Evolutionary conservation across 2,797 vertebrate species (phyloP), one percentile per base, ranked within the genome.

Genomic region (Gymnoscopelus microlampas): DNA sequence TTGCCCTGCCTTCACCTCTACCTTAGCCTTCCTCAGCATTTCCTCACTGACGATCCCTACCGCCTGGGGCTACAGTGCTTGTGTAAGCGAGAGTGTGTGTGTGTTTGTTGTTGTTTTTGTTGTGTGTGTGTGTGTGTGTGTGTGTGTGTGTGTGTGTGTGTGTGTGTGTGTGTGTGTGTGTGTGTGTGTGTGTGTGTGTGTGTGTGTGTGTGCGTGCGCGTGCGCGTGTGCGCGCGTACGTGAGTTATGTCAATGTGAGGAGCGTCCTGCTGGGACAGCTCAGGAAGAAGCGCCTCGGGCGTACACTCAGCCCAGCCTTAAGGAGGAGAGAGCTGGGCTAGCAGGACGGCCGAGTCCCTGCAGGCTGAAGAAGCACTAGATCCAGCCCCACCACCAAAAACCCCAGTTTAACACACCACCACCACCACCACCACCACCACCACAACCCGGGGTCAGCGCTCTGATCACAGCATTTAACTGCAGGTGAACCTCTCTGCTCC

Each of bases 391-490:
- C 7, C 63, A 47, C 67, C 48, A 62, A 71, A 51, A 85, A 50
- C 60, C 59, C 49, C 62, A 7, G 71, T 68, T 79, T 84, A 73
- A 72, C 48, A 15, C 57, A 71, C 65, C 54, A 3, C 12, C 78
- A 85, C 79, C 79, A 74, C 62, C 70, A 57, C 1, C 50, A 53
- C 24, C 1, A 61, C 61, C 79, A 74, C 62, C 70, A 57, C 1
- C 50, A 53, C 24, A 1, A 61, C 61, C 76, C 66, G 73, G 77
- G 76, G 71, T 10, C 39, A 82, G 71, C 66, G 71, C 58, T 53
- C 68, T 81, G 83, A 90, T 90, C 87, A 88, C 87, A 89, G 83
- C 66, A 48, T 80, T 87, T 88, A 85, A 85, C 87, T 87, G 71
- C 54, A 32, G 60, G 67, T 85, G 87, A 87, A 87, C 86, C 81